Base-by-base conservation (phyloP, 2,113 vertebrate species). In the Hemichromis elongatus region DNA sequence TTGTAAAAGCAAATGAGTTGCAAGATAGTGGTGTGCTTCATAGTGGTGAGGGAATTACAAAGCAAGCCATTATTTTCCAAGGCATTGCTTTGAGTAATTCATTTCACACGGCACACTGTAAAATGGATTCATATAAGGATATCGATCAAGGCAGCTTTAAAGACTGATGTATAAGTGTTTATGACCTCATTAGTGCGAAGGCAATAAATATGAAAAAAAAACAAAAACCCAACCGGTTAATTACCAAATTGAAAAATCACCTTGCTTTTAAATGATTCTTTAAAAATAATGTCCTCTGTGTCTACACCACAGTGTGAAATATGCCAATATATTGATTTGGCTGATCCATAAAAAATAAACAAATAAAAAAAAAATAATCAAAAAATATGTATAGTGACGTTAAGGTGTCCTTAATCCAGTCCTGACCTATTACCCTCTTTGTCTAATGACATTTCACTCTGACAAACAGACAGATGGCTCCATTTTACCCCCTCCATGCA, bases 381-480 rank as follows among this genome's bases (percentile, higher is more conserved):
- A 42, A 56, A 55, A 12, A 42, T 42, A 26, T 13, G 53, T 56
- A 21, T 37, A 59, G 77, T 84, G 52, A 79, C n/a, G 26, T 82
- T 12, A 14, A 61, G 30, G 80, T 57, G 80, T 85, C 92, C 91
- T 91, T 89, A 55, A 28, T 61, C 83, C 19, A 5, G 5, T 68
- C 66, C 63, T 88, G 91, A 81, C 93, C 82, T 77, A 24, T 86
- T 88, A 88, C 79, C 84, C 86, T 91, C 90, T 61, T 86, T 37
- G 52, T 83, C 82, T 92, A 92, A 92, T 93, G 95, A 96, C 96
- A 95, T 96, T 96, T 95, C 82, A 59, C 57, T 86, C 81, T 93
- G 92, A 91, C 94, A 94, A 91, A 94, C 94, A 94, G 95, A 96
- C 92, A 88, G 89, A 96, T 95, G 93, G 88, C 89, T 93, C 88